Evolutionary conservation across 2,888 invertebrate genomes (phyloP), one percentile per base, ranked within the genome.

Genomic region (Itoplectis maculator): DNA sequence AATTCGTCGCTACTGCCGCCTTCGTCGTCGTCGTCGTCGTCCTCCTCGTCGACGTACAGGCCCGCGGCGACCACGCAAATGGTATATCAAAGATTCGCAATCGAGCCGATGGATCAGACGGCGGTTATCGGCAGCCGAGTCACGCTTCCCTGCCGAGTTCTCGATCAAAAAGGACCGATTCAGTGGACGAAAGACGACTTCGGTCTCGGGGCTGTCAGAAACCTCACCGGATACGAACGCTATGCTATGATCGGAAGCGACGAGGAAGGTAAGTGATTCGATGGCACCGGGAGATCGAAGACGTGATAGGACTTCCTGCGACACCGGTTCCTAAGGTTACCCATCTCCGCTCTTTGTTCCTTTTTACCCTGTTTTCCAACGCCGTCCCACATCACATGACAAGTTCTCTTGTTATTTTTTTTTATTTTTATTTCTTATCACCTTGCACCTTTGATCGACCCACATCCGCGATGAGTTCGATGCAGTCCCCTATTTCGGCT

Each of bases 171-270:
- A 59, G 99, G 99, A 0, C 96, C 96, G 73, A 95, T 99, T 73
- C 99, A 99, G 93, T 99, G 99, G 99, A 99, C 99, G 79, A 97
- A 98, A 91, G 98, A 99, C 90, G 98, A 98, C 91, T 99, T 99
- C 90, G 99, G 98, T 0, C 95, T 99, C 42, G 99, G 99, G 0
- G 96, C 97, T 0, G 97, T 98, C 90, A 94, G 99, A 86, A 97
- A 97, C 88, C 94, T 99, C 80, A 97, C 97, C 81, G 98, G 98
- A 49, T 99, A 97, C 93, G 97, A 98, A 82, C 95, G 99, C 80
- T 99, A 99, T 93, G 95, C 96, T 85, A 99, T 99, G 99, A 96
- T 98, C 86, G 99, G 99, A 59, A 98, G 97, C 90, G 98, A 98
- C 91, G 98, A 97, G 93, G 98, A 98, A 95, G 98, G 98, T 96